These are phyloP conservation scores for Arizona elegans DNA, from an alignment of 2,113 vertebrate species.

Conservation along the genomic window DNA sequence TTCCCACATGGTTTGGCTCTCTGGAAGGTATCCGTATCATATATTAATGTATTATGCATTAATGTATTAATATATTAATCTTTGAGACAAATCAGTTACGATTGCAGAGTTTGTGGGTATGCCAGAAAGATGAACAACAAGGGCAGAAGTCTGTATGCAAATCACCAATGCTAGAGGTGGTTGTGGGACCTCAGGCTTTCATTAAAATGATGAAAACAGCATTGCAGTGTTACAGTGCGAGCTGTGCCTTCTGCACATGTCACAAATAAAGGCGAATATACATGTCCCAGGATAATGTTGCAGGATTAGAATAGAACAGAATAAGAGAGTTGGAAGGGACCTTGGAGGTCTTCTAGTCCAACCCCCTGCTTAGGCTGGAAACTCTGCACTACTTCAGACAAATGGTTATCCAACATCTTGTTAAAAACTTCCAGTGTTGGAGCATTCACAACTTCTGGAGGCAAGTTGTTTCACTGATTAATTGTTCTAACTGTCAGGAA, in stretches of 20 bases:
- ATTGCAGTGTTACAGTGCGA: not conserved
- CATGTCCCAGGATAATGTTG: not conserved
- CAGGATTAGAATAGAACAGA: not conserved
- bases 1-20: not conserved
- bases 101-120: not conserved
- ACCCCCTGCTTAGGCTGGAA: too few species aligned
- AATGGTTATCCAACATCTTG: too few species aligned
- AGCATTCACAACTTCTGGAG: too few species aligned
- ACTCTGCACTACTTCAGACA: too few species aligned
- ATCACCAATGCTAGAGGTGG: not conserved
- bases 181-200: not conserved
- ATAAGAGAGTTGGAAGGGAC: too few species aligned
- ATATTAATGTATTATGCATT: not conserved
- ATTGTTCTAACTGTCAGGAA: too few species aligned
- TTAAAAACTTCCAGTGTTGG: too few species aligned
- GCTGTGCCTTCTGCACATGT: not conserved
- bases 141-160: not conserved
- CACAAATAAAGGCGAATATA: not conserved
- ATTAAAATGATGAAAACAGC: not conserved
- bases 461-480: too few species aligned
- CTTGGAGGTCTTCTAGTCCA: too few species aligned
- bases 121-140: not conserved
- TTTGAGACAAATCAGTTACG: not conserved
- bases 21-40: not conserved
- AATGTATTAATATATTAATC: not conserved